These are phyloP conservation scores for Thereva unica DNA, from an alignment of 2,888 invertebrate species.

Conservation along the genomic window DNA sequence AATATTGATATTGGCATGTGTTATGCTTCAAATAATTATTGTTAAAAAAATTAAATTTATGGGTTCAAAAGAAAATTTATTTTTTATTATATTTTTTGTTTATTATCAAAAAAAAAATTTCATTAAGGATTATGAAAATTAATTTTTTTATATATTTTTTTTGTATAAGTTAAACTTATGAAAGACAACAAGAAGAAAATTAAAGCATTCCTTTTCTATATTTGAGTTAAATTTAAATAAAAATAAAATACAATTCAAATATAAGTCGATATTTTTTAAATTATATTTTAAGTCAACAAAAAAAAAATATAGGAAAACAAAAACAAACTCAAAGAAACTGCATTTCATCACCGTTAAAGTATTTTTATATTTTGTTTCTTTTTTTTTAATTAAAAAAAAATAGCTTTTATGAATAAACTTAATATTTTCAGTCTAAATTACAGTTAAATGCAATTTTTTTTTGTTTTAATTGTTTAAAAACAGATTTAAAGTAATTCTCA, in stretches of 20 bases:
- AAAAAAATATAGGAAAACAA: background rate
- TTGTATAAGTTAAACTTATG: background rate
- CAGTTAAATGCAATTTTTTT: no score
- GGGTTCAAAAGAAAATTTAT: no score
- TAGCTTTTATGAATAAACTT: background rate
- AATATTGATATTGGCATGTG: conserved; percentile 20
- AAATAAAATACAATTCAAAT: conserved; percentile 28
- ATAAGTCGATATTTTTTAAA: no score
- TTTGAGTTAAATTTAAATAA: conserved; percentile 21
- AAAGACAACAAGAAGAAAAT: conserved; percentile 19
- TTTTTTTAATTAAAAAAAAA: background rate
- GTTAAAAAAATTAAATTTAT: no score
- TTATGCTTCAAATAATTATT: no score
- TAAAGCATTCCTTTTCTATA: conserved; percentile 28
- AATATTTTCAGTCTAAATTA: no score
- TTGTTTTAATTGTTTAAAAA: background rate
- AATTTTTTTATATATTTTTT: no score
- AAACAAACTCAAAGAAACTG: conserved; percentile 36
- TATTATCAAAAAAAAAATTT: no score
- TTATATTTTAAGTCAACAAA: background rate
- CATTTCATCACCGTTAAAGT: conserved; percentile 40
- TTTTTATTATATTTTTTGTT: no score
- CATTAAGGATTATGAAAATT: no score
- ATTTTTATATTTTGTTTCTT: conserved; percentile 23
- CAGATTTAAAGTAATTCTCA: background rate